phyloP scores from a whole-genome alignment of 2,888 invertebrate species.

The Zootermopsis nevadensis region DNA sequence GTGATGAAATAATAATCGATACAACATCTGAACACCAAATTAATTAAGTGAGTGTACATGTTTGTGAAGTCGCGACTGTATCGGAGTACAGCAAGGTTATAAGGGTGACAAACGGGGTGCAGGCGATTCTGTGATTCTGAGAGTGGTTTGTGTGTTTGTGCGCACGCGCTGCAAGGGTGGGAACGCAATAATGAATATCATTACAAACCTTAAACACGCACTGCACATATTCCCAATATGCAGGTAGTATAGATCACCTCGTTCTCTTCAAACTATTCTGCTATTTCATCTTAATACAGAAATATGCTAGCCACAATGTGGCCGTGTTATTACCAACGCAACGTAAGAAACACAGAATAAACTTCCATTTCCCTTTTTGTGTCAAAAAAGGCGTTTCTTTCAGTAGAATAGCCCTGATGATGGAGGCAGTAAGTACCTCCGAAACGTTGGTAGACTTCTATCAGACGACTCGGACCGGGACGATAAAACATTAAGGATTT shows the following conservation, averaged over 20 bases:
- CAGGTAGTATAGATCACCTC: neutral
- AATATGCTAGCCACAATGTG: too few species aligned
- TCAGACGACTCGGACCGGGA: too few species aligned
- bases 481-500: too few species aligned
- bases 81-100: conserved; percentile 23
- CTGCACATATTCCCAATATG: neutral
- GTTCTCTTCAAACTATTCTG: neutral
- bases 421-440: too few species aligned
- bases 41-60: neutral
- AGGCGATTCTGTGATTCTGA: neutral
- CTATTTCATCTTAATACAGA: conserved; percentile 11
- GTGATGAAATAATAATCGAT: too few species aligned
- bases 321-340: too few species aligned
- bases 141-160: neutral
- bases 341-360: too few species aligned
- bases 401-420: too few species aligned
- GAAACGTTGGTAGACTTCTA: too few species aligned
- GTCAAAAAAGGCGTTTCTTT: too few species aligned
- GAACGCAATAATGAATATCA: conserved; percentile 21
- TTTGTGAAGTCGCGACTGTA: conserved; percentile 10
- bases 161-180: neutral
- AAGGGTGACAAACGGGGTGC: conserved; percentile 34
- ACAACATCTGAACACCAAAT: neutral
- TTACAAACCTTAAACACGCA: conserved; percentile 23
- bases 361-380: too few species aligned